Percentiles rank a stretch among this genome's conserved stretches.
Conservation (phyloP, 2,797 vertebrate species). For the Eleutherodactylus coqui region DNA sequence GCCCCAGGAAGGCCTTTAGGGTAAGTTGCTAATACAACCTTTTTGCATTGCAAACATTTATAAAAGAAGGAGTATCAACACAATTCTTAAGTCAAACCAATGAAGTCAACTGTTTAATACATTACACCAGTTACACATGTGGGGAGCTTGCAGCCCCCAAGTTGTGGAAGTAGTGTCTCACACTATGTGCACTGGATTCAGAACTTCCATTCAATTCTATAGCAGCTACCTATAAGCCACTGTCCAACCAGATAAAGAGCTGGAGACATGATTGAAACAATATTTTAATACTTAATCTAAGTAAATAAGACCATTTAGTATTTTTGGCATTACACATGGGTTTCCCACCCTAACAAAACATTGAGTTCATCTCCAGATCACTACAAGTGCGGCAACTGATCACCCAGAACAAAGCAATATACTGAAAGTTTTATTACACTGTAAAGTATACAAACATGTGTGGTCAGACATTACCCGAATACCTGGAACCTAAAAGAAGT, state of each 20-base stretch:
- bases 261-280: background rate
- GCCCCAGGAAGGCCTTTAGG: constrained; percentile 15
- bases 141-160: background rate
- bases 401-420: constrained; percentile 28
- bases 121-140: background rate
- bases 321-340: background rate
- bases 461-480: constrained; percentile 46
- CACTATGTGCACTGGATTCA: too few relatives aligned
- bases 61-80: background rate
- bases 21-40: constrained; percentile 8
- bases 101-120: background rate
- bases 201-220: too few relatives aligned
- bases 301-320: background rate
- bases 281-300: background rate
- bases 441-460: constrained; percentile 40
- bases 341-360: background rate
- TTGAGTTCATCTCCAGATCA: constrained; percentile 12
- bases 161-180: too few relatives aligned
- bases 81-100: background rate
- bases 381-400: background rate
- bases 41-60: constrained; percentile 22
- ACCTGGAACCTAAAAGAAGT: constrained; percentile 22
- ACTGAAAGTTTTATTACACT: constrained; percentile 33
- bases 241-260: background rate
- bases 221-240: background rate